A percentile compares a stretch with the other conserved stretches of the same genome.
Conservation (phyloP, 2,113 vertebrate species). For the Lophius piscatorius region DNA sequence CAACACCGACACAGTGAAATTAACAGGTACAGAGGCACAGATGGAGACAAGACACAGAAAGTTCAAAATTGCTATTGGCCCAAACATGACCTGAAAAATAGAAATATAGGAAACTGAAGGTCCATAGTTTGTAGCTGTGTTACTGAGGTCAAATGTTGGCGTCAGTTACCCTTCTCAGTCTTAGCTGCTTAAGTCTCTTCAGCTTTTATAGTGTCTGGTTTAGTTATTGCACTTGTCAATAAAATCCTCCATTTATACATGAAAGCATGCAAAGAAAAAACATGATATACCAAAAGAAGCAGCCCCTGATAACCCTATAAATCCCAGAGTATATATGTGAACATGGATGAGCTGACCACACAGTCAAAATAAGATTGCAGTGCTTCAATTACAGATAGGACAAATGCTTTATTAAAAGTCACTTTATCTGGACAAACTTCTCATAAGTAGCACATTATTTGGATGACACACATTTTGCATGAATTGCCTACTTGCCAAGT, state of each 20-base stretch:
- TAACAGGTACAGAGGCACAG: conserved; percentile 30
- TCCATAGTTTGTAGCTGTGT: conserved; percentile 31
- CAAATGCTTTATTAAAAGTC: conserved; percentile 35
- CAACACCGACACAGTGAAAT: conserved; percentile 58
- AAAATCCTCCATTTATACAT: too few relatives aligned
- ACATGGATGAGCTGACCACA: conserved; percentile 27
- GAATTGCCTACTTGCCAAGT: not conserved
- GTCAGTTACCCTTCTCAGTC: not conserved
- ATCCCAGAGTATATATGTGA: conserved; percentile 23
- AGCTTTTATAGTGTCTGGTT: conserved; percentile 45
- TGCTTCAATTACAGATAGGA: conserved; percentile 31
- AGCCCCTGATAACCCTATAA: conserved; percentile 12
- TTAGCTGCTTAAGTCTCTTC: conserved; percentile 6
- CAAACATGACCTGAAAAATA: conserved; percentile 43
- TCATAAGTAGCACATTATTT: conserved; percentile 19
- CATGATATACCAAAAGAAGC: conserved; percentile 30
- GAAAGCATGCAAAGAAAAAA: conserved; percentile 52
- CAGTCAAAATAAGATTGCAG: conserved; percentile 24
- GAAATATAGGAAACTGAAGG: conserved; percentile 42
- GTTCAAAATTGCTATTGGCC: conserved; percentile 17
- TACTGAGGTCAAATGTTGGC: conserved; percentile 36
- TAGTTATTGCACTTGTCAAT: conserved; percentile 26
- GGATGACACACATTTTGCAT: conserved; percentile 9
- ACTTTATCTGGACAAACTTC: conserved; percentile 31
- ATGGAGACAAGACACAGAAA: conserved; percentile 33